Conservation (phyloP, 2,113 vertebrate genomes). For the Gopherus evgoodei region DNA sequence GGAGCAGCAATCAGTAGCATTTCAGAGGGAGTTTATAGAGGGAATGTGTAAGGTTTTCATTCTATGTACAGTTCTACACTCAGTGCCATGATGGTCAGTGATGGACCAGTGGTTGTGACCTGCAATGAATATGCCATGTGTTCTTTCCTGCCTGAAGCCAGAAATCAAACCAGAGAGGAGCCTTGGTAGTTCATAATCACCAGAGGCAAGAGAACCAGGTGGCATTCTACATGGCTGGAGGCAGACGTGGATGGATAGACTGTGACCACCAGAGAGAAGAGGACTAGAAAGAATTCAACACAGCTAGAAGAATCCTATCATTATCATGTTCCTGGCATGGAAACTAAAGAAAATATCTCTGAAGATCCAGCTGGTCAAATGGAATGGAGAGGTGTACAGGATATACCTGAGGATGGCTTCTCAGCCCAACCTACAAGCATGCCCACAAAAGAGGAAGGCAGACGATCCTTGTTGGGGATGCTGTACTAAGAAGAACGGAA, state of each 20-base stretch:
- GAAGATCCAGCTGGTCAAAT: background rate
- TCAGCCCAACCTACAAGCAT: background rate
- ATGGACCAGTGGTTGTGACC: conserved; percentile 41
- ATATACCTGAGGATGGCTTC: background rate
- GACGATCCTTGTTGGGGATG: accelerated
- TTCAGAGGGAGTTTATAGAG: conserved; percentile 25
- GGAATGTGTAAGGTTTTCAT: conserved; percentile 15
- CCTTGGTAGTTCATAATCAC: background rate
- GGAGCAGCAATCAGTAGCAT: background rate
- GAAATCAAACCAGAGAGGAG: background rate
- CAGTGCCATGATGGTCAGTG: background rate
- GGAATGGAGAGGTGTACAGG: background rate
- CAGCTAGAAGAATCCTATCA: background rate
- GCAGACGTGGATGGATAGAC: background rate
- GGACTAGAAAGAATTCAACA: background rate
- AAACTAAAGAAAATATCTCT: background rate
- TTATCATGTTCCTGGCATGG: background rate
- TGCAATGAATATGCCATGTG: conserved; percentile 30
- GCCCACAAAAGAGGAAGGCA: background rate
- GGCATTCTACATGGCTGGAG: background rate
- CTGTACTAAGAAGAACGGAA: background rate
- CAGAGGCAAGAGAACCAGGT: background rate
- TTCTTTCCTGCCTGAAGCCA: conserved; percentile 39
- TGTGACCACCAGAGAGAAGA: background rate
- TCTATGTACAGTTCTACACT: background rate